phyloP scores from a whole-genome alignment of 2,888 invertebrate genomes.

The Drosophila kambysellisi region DNA sequence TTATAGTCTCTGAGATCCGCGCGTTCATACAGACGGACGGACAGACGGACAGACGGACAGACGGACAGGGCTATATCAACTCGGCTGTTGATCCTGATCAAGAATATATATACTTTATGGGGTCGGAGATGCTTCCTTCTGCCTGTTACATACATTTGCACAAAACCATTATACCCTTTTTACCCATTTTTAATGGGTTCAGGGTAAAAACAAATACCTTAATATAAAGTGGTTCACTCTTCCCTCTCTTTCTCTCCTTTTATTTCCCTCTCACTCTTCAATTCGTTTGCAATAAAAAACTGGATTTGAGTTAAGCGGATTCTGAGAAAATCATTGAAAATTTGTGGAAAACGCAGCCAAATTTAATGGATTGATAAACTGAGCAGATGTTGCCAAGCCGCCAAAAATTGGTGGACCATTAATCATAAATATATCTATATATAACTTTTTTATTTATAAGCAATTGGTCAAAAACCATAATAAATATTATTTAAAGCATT shows the following conservation, averaged over 20 bases:
- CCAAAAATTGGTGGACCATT: not conserved
- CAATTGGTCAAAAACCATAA: no score
- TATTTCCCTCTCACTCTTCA: not conserved
- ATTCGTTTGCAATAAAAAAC: not conserved
- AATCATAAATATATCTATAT: not conserved
- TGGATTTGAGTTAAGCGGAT: not conserved
- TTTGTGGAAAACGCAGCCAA: not conserved
- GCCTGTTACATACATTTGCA: no score
- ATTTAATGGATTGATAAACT: not conserved
- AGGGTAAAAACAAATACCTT: not conserved
- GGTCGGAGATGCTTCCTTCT: no score
- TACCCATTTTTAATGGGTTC: no score
- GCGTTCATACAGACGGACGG: no score
- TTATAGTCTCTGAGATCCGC: no score
- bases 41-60: no score
- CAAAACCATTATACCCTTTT: no score
- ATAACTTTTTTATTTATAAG: no score
- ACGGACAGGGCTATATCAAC: no score
- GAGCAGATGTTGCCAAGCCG: not conserved
- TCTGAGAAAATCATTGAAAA: not conserved
- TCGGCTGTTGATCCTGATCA: no score
- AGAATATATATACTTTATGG: no score
- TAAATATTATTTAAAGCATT: not conserved
- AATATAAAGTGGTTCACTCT: not conserved
- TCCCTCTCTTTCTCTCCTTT: not conserved